phyloP scores from a whole-genome alignment of 2,797 vertebrate species.

The Coracias cyanogaster region DNA sequence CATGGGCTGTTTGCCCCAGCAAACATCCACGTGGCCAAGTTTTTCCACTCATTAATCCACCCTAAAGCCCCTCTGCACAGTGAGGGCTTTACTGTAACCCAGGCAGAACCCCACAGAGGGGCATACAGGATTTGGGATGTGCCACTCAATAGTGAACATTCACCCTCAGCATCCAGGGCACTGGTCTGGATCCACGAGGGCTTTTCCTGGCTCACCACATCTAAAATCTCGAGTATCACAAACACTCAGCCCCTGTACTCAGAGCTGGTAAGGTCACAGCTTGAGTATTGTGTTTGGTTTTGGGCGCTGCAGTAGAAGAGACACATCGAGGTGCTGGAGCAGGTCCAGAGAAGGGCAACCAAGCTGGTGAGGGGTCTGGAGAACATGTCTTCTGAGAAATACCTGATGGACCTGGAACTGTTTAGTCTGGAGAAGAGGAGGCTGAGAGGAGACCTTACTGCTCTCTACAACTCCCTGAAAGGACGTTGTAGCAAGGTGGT shows the following conservation, averaged over 20 bases:
- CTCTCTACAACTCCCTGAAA: too few species aligned
- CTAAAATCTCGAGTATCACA: accelerated
- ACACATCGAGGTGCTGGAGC: too few species aligned
- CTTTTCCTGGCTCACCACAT: background rate
- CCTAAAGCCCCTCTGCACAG: background rate
- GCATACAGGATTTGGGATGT: background rate
- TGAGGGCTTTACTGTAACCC: background rate
- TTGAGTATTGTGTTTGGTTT: too few species aligned
- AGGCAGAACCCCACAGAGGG: background rate
- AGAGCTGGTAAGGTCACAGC: too few species aligned
- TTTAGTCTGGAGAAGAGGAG: too few species aligned
- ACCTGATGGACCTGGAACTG: too few species aligned
- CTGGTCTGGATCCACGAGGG: accelerated
- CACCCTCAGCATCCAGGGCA: accelerated
- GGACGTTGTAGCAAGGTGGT: too few species aligned
- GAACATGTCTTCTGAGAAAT: too few species aligned
- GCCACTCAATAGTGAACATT: background rate
- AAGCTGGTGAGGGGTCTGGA: too few species aligned
- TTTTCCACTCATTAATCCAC: constrained; percentile 22
- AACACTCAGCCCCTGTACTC: background rate
- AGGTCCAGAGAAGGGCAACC: too few species aligned
- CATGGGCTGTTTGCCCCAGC: background rate
- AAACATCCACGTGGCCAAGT: background rate
- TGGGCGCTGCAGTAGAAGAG: too few species aligned
- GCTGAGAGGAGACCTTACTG: too few species aligned